Percentiles rank a stretch among this genome's conserved stretches.
phyloP scores from a whole-genome alignment of 2,888 invertebrate genomes.

The Myopa testacea region DNA sequence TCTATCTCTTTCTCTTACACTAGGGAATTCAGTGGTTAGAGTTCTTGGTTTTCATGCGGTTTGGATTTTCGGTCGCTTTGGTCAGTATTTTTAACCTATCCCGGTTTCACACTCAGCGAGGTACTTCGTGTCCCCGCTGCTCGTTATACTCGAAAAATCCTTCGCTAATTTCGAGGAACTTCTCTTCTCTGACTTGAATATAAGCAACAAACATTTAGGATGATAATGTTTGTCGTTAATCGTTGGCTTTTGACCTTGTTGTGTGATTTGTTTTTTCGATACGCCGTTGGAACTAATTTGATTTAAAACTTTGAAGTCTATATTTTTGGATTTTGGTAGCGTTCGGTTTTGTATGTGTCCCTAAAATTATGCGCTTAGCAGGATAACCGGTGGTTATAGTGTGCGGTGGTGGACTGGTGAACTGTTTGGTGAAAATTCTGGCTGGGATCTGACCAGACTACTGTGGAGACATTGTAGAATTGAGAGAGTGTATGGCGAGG shows the following conservation, averaged over 20 bases:
- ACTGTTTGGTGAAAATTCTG: slow-evolving; percentile 5
- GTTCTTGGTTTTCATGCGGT: slow-evolving; percentile 51
- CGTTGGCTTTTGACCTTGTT: slow-evolving; percentile 49
- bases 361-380: slow-evolving; percentile 14
- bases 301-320: slow-evolving; percentile 19
- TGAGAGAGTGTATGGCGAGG: neutral
- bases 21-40: neutral
- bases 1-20: slow-evolving; percentile 3
- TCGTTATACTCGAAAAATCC: neutral
- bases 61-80: slow-evolving; percentile 52
- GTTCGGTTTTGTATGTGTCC: neutral
- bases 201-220: slow-evolving; percentile 48
- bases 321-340: neutral
- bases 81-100: slow-evolving; percentile 44
- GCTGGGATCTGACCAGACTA: neutral
- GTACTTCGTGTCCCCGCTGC: neutral
- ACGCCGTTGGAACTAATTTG: slow-evolving; percentile 37
- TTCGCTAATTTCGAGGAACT: neutral
- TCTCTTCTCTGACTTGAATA: slow-evolving; percentile 2
- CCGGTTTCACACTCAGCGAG: neutral
- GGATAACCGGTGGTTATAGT: neutral
- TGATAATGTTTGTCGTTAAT: slow-evolving; percentile 62
- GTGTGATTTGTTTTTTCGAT: slow-evolving; percentile 28
- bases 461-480: neutral
- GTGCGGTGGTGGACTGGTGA: neutral